Evolutionary conservation across 1,140 invertebrate genomes (phyloP).

Genomic region (Dufourea novaeangliae): DNA sequence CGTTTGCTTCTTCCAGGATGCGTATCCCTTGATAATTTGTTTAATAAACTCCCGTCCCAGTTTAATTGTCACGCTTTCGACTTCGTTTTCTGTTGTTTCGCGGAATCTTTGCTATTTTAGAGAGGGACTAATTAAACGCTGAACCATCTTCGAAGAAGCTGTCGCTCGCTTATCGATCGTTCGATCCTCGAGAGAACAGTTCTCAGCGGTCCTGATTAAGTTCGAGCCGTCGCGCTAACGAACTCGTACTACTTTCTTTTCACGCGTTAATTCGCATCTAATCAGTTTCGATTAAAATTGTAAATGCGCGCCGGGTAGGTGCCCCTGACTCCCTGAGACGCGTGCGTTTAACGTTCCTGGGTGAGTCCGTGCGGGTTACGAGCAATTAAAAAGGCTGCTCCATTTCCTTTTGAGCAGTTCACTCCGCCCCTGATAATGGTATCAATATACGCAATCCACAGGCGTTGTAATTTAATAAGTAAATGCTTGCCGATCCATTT

Average conservation of each 20-base stretch:
- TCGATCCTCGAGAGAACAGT: background rate
- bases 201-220: background rate
- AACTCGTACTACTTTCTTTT: constrained; percentile 38
- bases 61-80: background rate
- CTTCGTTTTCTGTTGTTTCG: background rate
- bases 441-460: too few relatives aligned
- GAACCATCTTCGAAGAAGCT: background rate
- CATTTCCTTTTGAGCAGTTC: too few relatives aligned
- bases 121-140: background rate
- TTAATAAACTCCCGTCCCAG: background rate
- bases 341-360: background rate
- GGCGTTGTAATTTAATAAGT: too few relatives aligned
- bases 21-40: background rate
- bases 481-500: too few relatives aligned
- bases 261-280: constrained; percentile 5
- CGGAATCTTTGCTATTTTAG: background rate
- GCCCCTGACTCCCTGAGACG: background rate
- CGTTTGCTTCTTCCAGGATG: background rate
- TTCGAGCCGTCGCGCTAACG: background rate
- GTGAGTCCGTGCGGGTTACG: background rate
- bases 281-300: constrained; percentile 28
- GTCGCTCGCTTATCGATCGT: background rate
- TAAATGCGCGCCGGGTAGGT: constrained; percentile 1
- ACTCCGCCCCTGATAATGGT: too few relatives aligned
- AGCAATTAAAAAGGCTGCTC: background rate